phyloP scores from a whole-genome alignment of 23 tunicate genomes.

The Aplidium turbinatum region DNA sequence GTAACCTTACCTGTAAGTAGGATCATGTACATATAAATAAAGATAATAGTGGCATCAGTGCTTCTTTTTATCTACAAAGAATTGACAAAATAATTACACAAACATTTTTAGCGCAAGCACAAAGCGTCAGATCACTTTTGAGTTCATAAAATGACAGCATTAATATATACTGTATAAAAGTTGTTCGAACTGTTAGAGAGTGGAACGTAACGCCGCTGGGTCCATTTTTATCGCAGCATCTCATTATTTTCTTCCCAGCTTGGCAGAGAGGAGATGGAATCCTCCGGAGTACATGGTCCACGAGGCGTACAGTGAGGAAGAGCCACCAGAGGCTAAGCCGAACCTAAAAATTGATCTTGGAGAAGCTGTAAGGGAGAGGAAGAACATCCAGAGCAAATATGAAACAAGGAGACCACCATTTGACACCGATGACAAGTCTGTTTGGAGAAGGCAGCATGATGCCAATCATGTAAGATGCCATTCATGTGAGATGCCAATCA shows the following conservation, averaged over 20 bases:
- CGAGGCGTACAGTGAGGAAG: constrained; percentile 22
- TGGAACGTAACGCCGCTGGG: too few species aligned
- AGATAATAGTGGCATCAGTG: too few species aligned
- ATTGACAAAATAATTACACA: too few species aligned
- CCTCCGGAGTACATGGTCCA: constrained; percentile 90
- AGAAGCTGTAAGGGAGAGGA: constrained; percentile 44
- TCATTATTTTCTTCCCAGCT: constrained; percentile 17
- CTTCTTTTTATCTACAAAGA: too few species aligned
- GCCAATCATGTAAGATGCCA: not conserved
- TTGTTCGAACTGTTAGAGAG: too few species aligned
- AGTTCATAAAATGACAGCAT: too few species aligned
- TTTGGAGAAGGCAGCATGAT: constrained; percentile 13
- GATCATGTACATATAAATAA: too few species aligned
- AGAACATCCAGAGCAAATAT: constrained; percentile 58
- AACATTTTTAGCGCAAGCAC: too few species aligned
- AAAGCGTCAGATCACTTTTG: too few species aligned
- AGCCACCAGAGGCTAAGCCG: not conserved
- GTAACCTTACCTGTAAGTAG: too few species aligned
- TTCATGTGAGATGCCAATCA: constrained; percentile 9
- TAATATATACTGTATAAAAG: too few species aligned
- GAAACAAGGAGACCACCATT: constrained; percentile 54
- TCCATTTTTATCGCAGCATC: too few species aligned
- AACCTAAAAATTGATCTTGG: constrained; percentile 30
- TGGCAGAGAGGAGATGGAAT: constrained; percentile 64
- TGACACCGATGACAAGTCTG: constrained; percentile 48